Base-by-base conservation (phyloP, 2,888 invertebrate genomes). In the Megaustenia siamemsis region DNA sequence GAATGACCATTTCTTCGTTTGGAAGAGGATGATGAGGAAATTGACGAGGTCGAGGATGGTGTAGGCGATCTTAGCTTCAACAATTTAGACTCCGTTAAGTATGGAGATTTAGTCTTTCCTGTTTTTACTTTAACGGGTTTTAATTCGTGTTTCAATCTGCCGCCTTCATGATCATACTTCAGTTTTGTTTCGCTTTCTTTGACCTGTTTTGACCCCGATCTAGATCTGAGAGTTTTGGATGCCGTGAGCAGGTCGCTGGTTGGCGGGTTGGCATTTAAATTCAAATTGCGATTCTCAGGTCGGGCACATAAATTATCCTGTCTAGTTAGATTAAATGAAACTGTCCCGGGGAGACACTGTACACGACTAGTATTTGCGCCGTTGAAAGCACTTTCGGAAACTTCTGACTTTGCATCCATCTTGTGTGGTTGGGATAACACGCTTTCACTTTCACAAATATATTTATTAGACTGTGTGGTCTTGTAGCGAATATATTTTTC, bases 1-100 rank as follows among this genome's bases (percentile, higher is more conserved):
- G 43, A 32, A 35, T 75, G 43, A 21, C 71, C 38, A 10, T 35
- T 53, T 43, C 38, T 83, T n/a, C 38, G 78, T 38, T 24, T 78
- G 38, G 75, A 73, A 21, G 84, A 84, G 5, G 84, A 63, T 32
- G 85, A 81, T 12, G 85, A 85, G 1, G 81, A 69, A 6, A n/a
- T 24, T 1, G 85, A 75, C 8, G 85, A 85, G n/a, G n/a, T n/a
- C 1, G 76, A 76, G 0, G 79, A 79, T 0, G 83, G 78, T 12
- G 84, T 75, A 18, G 76, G 66, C 8, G 82, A 76, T 45, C n/a
- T 63, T 45, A 66, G 63, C 43, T 24, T 63, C 10, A n/a, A 21
- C 18, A n/a, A 28, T 63, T 45, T 60, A 28, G 78, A 78, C 6
- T 78, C 78, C 45, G 60, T 60, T 32, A 32, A 43, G 45, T 43